Conservation (phyloP, 2,797 vertebrate species). For the Kryptopterus vitreolus region DNA sequence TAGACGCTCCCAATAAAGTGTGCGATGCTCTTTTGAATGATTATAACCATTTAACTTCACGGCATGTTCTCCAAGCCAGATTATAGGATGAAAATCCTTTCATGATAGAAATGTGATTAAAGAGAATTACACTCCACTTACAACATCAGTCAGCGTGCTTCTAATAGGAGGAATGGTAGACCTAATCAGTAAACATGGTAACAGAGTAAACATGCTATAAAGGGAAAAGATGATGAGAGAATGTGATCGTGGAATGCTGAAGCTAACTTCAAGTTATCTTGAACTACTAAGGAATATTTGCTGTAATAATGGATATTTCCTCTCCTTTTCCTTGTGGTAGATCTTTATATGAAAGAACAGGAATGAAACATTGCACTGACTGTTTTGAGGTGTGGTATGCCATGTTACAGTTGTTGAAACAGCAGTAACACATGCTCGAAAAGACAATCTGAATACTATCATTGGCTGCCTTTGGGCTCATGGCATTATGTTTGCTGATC, state of each 20-base stretch:
- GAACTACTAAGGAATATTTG: not conserved
- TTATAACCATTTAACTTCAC: not conserved
- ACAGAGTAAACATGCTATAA: too few species aligned
- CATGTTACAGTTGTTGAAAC: not conserved
- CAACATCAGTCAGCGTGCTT: not conserved
- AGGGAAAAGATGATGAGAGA: not conserved
- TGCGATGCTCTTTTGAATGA: not conserved
- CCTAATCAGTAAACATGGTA: not conserved
- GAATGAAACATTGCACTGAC: not conserved
- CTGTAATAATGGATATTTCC: too few species aligned
- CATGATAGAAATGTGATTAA: not conserved
- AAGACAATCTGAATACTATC: not conserved
- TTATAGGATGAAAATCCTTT: not conserved
- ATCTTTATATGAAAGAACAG: not conserved
- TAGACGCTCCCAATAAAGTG: not conserved
- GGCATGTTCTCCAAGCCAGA: not conserved
- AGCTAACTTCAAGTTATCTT: too few species aligned
- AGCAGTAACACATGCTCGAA: not conserved
- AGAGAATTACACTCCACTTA: not conserved
- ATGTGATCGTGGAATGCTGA: not conserved
- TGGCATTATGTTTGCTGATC: not conserved
- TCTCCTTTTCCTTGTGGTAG: not conserved
- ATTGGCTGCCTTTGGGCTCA: not conserved
- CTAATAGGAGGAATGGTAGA: not conserved
- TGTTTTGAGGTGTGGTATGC: not conserved